Conservation (phyloP, 1,140 invertebrate genomes). For the Drosophila busckii region DNA sequence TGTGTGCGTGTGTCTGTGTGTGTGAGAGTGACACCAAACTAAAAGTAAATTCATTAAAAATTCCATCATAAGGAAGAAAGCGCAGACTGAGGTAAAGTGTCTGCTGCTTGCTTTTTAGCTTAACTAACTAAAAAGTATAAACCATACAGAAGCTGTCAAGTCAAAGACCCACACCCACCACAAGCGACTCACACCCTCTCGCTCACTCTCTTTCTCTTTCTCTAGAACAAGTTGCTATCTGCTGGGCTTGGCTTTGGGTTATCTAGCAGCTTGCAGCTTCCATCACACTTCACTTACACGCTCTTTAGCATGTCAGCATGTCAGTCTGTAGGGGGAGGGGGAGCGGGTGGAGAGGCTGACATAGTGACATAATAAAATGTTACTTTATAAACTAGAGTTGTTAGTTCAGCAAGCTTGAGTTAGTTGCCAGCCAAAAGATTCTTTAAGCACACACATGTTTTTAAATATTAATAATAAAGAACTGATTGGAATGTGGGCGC, state of each 20-base stretch:
- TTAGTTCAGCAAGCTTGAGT: too few species aligned
- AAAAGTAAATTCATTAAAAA: constrained; percentile 77
- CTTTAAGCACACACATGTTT: too few species aligned
- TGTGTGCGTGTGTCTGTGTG: constrained; percentile 47
- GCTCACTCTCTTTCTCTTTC: constrained; percentile 14
- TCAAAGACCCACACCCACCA: constrained; percentile 24
- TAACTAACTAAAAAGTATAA: constrained; percentile 73
- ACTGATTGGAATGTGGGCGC: too few species aligned
- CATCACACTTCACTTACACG: constrained; percentile 75
- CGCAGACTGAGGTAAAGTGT: constrained; percentile 21
- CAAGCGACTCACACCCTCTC: constrained; percentile 1
- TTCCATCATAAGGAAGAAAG: constrained; percentile 65
- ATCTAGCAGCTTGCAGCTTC: constrained; percentile 56
- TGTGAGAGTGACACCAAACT: constrained; percentile 60
- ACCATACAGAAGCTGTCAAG: constrained; percentile 53
- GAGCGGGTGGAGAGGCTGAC: constrained; percentile 32
- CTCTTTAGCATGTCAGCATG: constrained; percentile 74
- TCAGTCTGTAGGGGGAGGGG: constrained; percentile 21
- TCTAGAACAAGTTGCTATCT: constrained; percentile 4
- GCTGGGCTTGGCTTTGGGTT: too few species aligned
- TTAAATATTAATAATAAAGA: too few species aligned
- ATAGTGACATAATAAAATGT: constrained; percentile 75
- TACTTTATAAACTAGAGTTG: constrained; percentile 65
- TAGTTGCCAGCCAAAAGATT: too few species aligned
- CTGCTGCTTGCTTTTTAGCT: constrained; percentile 55